Conservation (phyloP, 2,113 vertebrate species). For the Tiliqua scincoides region DNA sequence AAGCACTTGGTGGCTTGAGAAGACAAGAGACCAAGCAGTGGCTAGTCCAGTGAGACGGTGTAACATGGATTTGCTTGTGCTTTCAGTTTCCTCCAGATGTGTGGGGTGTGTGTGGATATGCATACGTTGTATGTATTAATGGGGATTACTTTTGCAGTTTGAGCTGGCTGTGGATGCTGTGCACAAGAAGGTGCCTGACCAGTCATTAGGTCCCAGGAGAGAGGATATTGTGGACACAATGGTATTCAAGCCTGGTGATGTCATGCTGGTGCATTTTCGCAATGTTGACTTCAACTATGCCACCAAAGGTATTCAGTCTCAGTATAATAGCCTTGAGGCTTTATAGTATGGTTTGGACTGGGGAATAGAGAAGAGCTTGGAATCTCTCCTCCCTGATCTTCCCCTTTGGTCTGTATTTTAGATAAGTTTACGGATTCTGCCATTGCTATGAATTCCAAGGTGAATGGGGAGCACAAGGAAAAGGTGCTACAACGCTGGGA, state of each 20-base stretch:
- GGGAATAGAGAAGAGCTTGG: neutral
- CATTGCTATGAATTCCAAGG: slow-evolving; percentile 82
- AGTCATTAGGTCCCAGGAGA: slow-evolving; percentile 77
- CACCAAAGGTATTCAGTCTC: slow-evolving; percentile 81
- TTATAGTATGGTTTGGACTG: neutral
- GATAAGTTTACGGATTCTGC: slow-evolving; percentile 91
- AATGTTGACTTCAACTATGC: slow-evolving; percentile 93
- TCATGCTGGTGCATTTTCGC: slow-evolving; percentile 88
- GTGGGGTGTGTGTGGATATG: too few relatives aligned
- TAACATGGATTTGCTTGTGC: neutral
- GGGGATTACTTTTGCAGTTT: slow-evolving; percentile 74
- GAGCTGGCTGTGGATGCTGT: slow-evolving; percentile 94
- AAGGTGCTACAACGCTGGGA: slow-evolving; percentile 92
- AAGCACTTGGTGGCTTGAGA: neutral
- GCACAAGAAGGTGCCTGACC: slow-evolving; percentile 80
- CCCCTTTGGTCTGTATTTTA: slow-evolving; percentile 46
- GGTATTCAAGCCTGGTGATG: slow-evolving; percentile 89
- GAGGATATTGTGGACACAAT: slow-evolving; percentile 94
- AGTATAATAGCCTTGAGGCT: neutral
- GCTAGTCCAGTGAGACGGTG: neutral
- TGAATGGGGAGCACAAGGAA: slow-evolving; percentile 92
- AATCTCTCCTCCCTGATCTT: neutral
- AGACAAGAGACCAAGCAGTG: neutral
- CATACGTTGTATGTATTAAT: neutral
- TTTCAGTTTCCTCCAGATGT: neutral